Base-by-base conservation (phyloP, 2,797 vertebrate species). In the Cheirogaleus major region DNA sequence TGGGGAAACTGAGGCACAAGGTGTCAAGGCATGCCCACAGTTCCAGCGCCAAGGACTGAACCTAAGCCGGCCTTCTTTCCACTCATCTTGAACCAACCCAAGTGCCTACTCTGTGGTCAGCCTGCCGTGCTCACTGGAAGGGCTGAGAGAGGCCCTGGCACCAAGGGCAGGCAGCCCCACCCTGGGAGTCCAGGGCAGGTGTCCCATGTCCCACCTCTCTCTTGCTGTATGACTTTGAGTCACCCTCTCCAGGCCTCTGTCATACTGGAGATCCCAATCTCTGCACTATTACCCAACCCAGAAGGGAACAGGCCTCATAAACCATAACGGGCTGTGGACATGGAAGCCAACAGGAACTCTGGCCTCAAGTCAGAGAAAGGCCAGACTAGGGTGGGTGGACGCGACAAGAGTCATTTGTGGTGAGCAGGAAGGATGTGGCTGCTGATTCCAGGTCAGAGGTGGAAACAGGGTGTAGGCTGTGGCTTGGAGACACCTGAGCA, bases 191-290 rank as follows among this genome's bases (percentile, higher is more conserved):
- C 50, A 17, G 22, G 73, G 32, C 13, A 12, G 38, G 7, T 70
- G 50, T 15, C 43, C 63, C n/a, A 15, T 43, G 25, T 69, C 57
- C 70, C 20, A 2, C 8, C 20, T 17, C n/a, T 25, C 70, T 78
- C 52, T 50, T 32, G 41, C 79, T 55, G 11, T 69, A 65, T 96
- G 87, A 82, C n/a, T 87, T 38, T 43, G 59, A 93, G 17, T 69
- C 59, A 22, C n/a, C 48, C 20, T 73, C 45, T 59, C 43, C 15
- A 41, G n/a, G 70, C n/a, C 70, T 72, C 27, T 35, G 45, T 57
- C 17, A 27, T 20, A 32, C 13, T 32, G n/a, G 25, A n/a, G 30
- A 3, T 22, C 38, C 48, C 48, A 32, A 5, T 45, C 6, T 1
- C 23, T 79, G 78, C 35, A 22, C 70, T 80, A 20, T 70, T 32